phyloP scores from a whole-genome alignment of 1,140 invertebrate genomes.

The Odontomachus brunneus region DNA sequence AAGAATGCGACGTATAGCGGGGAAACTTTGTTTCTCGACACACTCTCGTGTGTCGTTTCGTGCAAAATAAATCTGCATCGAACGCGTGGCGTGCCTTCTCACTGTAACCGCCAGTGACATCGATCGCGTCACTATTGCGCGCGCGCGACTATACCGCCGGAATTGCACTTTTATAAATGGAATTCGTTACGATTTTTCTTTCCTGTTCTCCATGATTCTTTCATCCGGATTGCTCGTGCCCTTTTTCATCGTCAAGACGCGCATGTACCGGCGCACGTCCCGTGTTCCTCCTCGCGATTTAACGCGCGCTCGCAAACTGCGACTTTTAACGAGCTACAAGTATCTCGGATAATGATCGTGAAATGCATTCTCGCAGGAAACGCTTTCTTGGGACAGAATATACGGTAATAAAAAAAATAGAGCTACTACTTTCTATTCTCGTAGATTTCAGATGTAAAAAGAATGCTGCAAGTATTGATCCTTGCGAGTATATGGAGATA shows the following conservation, averaged over 20 bases:
- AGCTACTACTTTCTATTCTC: too few species aligned
- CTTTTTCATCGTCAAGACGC: neutral
- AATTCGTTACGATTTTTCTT: conserved; percentile 59
- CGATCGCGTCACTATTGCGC: conserved; percentile 51
- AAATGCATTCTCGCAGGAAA: too few species aligned
- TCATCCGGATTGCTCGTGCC: neutral
- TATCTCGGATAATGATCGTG: too few species aligned
- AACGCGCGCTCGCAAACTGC: too few species aligned
- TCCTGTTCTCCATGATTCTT: conserved; percentile 14
- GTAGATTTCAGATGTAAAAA: too few species aligned
- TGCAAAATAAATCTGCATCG: conserved; percentile 54
- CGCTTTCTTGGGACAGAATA: too few species aligned
- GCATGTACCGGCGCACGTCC: too few species aligned
- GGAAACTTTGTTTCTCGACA: conserved; percentile 18
- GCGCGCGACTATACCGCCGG: conserved; percentile 50
- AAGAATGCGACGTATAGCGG: neutral
- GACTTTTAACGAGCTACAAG: too few species aligned
- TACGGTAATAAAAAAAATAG: too few species aligned
- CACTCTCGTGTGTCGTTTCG: neutral
- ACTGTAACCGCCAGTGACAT: conserved; percentile 40
- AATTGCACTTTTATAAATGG: conserved; percentile 75
- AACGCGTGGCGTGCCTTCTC: conserved; percentile 35
- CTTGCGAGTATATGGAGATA: too few species aligned
- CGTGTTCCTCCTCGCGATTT: too few species aligned
- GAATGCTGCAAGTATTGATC: too few species aligned